Base-by-base conservation (phyloP, 1,140 invertebrate species). In the Delia radicum region DNA sequence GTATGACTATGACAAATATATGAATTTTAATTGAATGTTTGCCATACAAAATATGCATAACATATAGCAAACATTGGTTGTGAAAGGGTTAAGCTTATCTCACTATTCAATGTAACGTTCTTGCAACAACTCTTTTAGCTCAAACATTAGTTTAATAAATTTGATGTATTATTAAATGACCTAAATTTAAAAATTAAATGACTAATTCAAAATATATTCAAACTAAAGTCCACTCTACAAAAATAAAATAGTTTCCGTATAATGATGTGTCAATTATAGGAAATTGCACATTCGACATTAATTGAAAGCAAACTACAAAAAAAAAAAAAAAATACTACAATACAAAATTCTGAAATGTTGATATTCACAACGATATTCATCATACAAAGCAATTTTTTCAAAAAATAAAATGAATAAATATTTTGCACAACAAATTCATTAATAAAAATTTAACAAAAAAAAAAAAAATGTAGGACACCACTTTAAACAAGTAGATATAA, bases 321-420 rank as follows among this genome's bases (percentile, higher is more conserved):
- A 21, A 69, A n/a, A 7, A 29, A 67, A 63, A 27, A 21, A 29
- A 26, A 10, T n/a, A n/a, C n/a, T n/a, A n/a, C n/a, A n/a, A n/a
- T n/a, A n/a, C n/a, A 65, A 28, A 29, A 65, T 65, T 65, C 29
- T 26, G 5, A 31, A 67, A 67, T 69, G 65, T 29, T 69, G 65
- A 69, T 29, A 37, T 8, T 18, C 13, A 37, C n/a, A 37, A 69
- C 21, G 12, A 27, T 24, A 63, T 27, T 7, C 8, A 33, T 10
- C 10, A 12, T 12, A n/a, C 31, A 31, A 55, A 21, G n/a, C 21
- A 55, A 55, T 18, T n/a, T n/a, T n/a, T n/a, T n/a, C n/a, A n/a
- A 21, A 55, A 69, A 37, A 69, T 5, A 21, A 55, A 55, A 8
- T 21, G 10, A 55, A 21, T 55, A 18, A 55, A 21, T n/a, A 69